These are phyloP conservation scores for Fissipunctia ypsillon DNA, from an alignment of 2,888 invertebrate species.

Conservation along the genomic window DNA sequence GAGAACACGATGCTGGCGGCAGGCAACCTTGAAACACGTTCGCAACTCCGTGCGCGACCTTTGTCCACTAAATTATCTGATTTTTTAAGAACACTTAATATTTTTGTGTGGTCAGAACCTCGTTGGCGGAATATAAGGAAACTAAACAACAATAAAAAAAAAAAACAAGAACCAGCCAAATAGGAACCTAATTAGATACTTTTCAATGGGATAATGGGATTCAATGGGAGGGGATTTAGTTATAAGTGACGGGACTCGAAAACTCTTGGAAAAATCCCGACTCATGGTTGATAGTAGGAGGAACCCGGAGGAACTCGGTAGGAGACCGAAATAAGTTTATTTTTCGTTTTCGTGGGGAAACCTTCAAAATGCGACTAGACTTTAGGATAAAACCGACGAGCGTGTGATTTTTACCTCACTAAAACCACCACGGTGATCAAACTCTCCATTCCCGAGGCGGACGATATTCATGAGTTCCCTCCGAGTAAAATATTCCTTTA, in stretches of 20 bases:
- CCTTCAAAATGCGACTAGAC: too few relatives aligned
- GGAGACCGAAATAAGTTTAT: background rate
- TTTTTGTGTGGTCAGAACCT: background rate
- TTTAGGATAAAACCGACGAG: background rate
- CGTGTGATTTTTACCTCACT: background rate
- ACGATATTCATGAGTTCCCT: too few relatives aligned
- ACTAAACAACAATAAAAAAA: background rate
- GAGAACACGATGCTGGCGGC: background rate
- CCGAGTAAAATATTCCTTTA: background rate
- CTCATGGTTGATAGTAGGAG: background rate
- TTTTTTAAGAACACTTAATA: background rate
- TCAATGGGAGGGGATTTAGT: too few relatives aligned
- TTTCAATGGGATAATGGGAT: too few relatives aligned
- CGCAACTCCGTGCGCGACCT: conserved; percentile 1
- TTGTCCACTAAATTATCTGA: background rate
- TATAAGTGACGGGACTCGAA: background rate
- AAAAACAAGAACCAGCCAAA: background rate
- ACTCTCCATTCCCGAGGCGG: background rate
- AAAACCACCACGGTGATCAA: background rate
- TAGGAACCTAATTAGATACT: too few relatives aligned
- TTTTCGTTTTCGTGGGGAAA: background rate
- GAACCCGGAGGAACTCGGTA: background rate
- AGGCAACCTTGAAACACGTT: conserved; percentile 26
- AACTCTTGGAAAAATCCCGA: background rate
- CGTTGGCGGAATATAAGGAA: background rate